Conservation (phyloP, 2,888 invertebrate species). For the Tetragonisca angustula region DNA sequence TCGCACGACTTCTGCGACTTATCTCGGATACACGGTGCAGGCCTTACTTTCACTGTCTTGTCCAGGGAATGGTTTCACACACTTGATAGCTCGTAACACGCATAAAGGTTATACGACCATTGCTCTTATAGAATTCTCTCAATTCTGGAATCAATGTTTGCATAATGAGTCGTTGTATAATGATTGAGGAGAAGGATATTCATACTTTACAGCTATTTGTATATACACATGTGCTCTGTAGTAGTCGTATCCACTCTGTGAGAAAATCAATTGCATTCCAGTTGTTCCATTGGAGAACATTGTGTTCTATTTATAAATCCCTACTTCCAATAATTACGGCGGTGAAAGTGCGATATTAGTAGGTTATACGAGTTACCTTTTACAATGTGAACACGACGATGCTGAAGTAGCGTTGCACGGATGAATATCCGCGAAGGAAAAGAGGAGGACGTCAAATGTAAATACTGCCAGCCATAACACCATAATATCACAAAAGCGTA, state of each 20-base stretch:
- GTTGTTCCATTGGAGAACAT: not conserved
- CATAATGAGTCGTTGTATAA: not conserved
- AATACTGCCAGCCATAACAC: constrained; percentile 30
- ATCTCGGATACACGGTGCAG: not conserved
- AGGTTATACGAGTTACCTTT: constrained; percentile 33
- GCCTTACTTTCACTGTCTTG: constrained; percentile 18
- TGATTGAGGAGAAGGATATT: not conserved
- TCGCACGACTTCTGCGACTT: constrained; percentile 22
- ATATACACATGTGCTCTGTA: too few species aligned
- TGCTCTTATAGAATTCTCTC: not conserved
- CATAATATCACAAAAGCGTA: constrained; percentile 38
- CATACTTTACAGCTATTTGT: not conserved
- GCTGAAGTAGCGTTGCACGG: constrained; percentile 17
- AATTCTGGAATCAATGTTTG: not conserved
- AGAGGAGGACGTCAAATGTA: not conserved
- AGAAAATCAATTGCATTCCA: not conserved
- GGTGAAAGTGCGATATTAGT: not conserved
- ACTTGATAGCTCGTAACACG: constrained; percentile 1
- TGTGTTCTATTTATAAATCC: not conserved
- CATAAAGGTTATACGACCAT: not conserved
- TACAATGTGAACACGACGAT: constrained; percentile 4
- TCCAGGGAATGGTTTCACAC: not conserved
- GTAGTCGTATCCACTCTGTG: not conserved
- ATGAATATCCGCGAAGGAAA: constrained; percentile 3
- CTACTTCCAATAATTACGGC: not conserved